A percentile compares a stretch with the other conserved stretches of the same genome.
Conservation (phyloP, 2,888 invertebrate genomes). For the Erebia aethiops region DNA sequence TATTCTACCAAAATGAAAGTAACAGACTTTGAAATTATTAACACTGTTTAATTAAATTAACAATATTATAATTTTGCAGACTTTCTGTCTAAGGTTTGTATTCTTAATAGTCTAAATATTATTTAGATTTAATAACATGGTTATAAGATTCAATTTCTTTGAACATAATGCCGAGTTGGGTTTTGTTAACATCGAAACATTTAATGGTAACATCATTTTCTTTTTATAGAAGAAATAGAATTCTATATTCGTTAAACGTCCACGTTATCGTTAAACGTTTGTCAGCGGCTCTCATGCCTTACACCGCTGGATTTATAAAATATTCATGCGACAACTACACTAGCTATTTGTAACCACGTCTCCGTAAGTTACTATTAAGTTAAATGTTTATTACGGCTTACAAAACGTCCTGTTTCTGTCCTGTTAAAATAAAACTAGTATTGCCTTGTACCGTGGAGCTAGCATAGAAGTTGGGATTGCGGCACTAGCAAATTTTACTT, state of each 20-base stretch:
- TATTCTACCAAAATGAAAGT: neutral
- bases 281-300: conserved; percentile 41
- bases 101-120: too few species aligned
- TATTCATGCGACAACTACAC: conserved; percentile 58
- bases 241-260: neutral
- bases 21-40: too few species aligned
- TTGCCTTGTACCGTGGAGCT: neutral
- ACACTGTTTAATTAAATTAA: too few species aligned
- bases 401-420: conserved; percentile 35
- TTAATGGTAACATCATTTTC: neutral
- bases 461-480: too few species aligned
- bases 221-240: neutral
- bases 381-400: conserved; percentile 49
- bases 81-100: too few species aligned
- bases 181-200: neutral
- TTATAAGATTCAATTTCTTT: too few species aligned
- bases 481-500: too few species aligned
- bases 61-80: too few species aligned
- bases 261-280: conserved; percentile 20
- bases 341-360: conserved; percentile 52
- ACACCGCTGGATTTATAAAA: conserved; percentile 51
- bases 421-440: conserved; percentile 22
- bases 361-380: conserved; percentile 55
- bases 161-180: too few species aligned
- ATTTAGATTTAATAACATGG: too few species aligned